Conservation (phyloP, 2,113 vertebrate species). For the Cervus canadensis region DNA sequence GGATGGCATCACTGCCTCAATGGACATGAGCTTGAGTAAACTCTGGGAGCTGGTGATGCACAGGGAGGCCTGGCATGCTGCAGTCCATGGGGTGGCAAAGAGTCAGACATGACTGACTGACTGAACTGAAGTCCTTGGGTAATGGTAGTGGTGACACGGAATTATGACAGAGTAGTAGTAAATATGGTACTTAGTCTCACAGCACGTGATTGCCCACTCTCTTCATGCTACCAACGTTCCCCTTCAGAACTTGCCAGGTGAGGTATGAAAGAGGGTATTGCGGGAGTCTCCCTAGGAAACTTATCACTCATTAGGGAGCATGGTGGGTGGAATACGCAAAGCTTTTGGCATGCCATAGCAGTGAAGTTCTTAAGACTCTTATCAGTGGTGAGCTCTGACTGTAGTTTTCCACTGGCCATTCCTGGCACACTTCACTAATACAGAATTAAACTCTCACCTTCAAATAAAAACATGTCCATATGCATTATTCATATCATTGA, state of each 20-base stretch:
- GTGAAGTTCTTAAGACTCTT: neutral
- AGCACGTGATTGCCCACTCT: neutral
- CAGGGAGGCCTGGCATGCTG: neutral
- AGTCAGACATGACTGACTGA: neutral
- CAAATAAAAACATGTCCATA: neutral
- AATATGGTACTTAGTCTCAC: neutral
- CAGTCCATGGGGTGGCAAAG: neutral
- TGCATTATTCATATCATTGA: neutral
- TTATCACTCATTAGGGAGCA: neutral
- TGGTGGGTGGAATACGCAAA: neutral
- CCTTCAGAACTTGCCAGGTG: neutral
- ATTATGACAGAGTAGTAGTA: neutral
- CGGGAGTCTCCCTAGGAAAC: neutral
- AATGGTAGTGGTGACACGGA: neutral
- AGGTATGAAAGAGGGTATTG: neutral
- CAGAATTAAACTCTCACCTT: neutral
- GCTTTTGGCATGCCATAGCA: neutral
- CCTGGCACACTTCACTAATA: neutral
- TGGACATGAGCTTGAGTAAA: neutral
- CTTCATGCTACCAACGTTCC: neutral
- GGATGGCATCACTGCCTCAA: neutral
- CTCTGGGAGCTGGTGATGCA: neutral
- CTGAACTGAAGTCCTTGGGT: neutral
- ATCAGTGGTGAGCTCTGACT: neutral
- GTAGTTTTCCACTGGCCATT: neutral